Percentiles rank a stretch among this genome's conserved stretches.
Conservation (phyloP, 2,888 invertebrate genomes). For the Lepidochitona cinerea region DNA sequence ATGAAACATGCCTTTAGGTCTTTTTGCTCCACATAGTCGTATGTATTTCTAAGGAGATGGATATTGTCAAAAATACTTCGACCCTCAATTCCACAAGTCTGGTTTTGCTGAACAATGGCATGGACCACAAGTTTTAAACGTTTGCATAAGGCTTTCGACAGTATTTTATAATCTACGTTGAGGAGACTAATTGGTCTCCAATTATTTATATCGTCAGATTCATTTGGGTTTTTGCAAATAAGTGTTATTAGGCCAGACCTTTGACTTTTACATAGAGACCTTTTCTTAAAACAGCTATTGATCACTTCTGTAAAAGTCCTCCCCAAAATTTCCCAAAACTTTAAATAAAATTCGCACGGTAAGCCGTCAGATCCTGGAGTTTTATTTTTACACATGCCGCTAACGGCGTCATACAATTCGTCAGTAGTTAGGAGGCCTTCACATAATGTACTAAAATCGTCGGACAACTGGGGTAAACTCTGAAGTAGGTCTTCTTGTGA, state of each 20-base stretch:
- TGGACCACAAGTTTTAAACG: constrained; percentile 27
- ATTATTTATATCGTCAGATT: constrained; percentile 27
- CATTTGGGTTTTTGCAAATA: constrained; percentile 33
- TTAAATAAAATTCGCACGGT: too few species aligned
- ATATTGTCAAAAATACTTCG: constrained; percentile 39
- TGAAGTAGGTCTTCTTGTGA: too few species aligned
- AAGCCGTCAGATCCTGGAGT: too few species aligned
- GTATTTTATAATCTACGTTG: constrained; percentile 39
- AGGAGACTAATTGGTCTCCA: constrained; percentile 39
- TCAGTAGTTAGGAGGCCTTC: too few species aligned
- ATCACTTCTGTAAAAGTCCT: background rate
- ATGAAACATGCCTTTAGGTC: constrained; percentile 29
- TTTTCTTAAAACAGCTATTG: constrained; percentile 14
- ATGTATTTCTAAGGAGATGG: constrained; percentile 31
- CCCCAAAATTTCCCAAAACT: too few species aligned
- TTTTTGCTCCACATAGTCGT: constrained; percentile 36
- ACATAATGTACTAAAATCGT: too few species aligned
- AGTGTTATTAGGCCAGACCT: constrained; percentile 24
- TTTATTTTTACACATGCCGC: too few species aligned
- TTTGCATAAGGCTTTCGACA: constrained; percentile 33
- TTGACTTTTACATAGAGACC: constrained; percentile 19
- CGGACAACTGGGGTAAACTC: too few species aligned
- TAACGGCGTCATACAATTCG: too few species aligned
- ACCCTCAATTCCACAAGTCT: constrained; percentile 38
- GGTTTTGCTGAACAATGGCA: constrained; percentile 27